phyloP scores from a whole-genome alignment of 2,113 vertebrate species.

The Trogon surrucura region DNA sequence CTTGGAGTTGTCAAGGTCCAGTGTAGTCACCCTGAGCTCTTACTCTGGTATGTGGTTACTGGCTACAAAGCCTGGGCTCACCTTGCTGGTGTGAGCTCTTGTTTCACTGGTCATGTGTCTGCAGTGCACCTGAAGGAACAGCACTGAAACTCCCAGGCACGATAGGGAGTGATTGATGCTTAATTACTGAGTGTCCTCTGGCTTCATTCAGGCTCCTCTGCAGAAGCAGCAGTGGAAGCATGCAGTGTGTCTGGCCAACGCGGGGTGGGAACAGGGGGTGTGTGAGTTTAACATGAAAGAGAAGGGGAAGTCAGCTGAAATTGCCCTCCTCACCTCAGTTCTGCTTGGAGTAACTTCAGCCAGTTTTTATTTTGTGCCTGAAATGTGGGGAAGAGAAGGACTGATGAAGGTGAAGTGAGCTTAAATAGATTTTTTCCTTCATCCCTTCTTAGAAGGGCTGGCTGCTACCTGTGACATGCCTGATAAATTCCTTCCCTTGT shows the following conservation, averaged over 20 bases:
- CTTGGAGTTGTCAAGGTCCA: neutral
- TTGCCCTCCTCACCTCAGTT: neutral
- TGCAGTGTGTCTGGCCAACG: neutral
- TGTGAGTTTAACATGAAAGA: neutral
- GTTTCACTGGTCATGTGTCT: neutral
- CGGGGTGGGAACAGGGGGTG: rapidly evolving
- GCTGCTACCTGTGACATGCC: neutral
- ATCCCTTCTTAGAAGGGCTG: neutral
- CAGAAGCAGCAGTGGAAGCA: neutral
- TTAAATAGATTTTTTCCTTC: neutral
- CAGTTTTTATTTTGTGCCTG: neutral
- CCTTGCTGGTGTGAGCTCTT: neutral
- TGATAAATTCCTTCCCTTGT: neutral
- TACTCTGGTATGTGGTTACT: rapidly evolving
- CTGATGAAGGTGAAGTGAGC: neutral
- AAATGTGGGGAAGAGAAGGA: neutral
- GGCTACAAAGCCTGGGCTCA: neutral
- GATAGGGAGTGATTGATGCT: neutral
- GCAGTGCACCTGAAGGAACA: neutral
- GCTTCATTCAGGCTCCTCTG: neutral
- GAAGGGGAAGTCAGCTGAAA: rapidly evolving
- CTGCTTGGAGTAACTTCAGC: neutral
- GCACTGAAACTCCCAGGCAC: neutral
- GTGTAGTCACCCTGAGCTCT: neutral
- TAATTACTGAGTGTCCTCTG: neutral